phyloP scores from a whole-genome alignment of 2,888 invertebrate species.

The Dynastes hyllus region DNA sequence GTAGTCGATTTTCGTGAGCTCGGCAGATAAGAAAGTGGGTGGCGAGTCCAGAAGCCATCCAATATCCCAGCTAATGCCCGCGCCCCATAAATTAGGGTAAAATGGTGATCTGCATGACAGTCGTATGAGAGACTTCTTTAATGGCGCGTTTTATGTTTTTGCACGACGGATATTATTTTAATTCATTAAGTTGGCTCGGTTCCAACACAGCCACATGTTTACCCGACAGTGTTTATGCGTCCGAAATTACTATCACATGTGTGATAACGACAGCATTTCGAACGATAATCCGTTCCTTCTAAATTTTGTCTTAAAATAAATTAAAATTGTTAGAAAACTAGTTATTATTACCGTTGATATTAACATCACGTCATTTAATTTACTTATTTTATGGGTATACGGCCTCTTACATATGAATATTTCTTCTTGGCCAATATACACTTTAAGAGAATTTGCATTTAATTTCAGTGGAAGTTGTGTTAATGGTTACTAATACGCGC shows the following conservation, averaged over 20 bases:
- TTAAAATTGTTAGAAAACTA: constrained; percentile 20
- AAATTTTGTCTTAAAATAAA: constrained; percentile 48
- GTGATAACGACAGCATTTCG: constrained; percentile 55
- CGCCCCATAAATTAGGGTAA: constrained; percentile 68
- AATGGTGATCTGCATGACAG: constrained; percentile 69
- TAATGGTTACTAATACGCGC: too few species aligned
- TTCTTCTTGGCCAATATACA: too few species aligned
- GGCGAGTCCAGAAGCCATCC: constrained; percentile 49
- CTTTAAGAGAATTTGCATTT: too few species aligned
- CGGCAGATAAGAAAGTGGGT: constrained; percentile 48
- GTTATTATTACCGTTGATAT: constrained; percentile 1
- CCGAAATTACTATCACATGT: constrained; percentile 61
- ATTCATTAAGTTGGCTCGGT: constrained; percentile 68
- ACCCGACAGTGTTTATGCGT: constrained; percentile 58
- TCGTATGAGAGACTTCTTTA: constrained; percentile 70
- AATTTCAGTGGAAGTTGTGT: too few species aligned
- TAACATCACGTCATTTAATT: not conserved
- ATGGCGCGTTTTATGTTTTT: constrained; percentile 72
- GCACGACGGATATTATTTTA: constrained; percentile 72
- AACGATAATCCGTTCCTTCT: constrained; percentile 46
- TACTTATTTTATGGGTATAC: not conserved
- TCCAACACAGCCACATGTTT: constrained; percentile 68
- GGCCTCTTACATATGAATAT: too few species aligned
- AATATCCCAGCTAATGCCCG: constrained; percentile 53
- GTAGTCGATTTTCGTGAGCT: constrained; percentile 47